Evolutionary conservation across 2,888 invertebrate genomes (phyloP).

Genomic region (Drosophila neutralis): DNA sequence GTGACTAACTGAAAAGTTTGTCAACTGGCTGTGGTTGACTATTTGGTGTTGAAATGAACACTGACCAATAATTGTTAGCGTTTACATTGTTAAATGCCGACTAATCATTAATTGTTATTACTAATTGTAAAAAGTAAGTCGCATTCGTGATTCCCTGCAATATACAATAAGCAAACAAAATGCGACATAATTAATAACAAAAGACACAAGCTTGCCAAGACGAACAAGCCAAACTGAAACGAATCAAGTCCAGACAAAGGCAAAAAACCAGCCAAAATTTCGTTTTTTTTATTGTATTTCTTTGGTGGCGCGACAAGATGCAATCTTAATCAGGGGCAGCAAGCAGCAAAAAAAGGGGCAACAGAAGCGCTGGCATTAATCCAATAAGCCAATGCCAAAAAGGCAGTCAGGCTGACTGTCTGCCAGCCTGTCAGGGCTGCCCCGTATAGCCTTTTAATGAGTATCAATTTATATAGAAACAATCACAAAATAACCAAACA

Average conservation of each 20-base stretch:
- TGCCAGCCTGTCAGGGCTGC: constrained; percentile 16
- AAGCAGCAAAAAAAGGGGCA: constrained; percentile 22
- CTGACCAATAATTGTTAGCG: constrained; percentile 16
- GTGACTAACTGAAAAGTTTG: constrained; percentile 10
- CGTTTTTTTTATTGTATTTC: neutral
- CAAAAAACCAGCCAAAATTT: constrained; percentile 19
- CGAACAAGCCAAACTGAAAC: constrained; percentile 28
- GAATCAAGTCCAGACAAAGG: constrained; percentile 4
- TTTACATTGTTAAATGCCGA: constrained; percentile 1
- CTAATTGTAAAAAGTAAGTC: neutral
- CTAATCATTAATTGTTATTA: neutral
- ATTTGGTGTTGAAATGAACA: constrained; percentile 14
- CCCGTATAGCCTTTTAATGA: constrained; percentile 53
- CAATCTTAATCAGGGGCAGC: constrained; percentile 68
- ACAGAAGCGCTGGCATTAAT: constrained; percentile 65
- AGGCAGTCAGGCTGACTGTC: constrained; percentile 19
- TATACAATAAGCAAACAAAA: neutral
- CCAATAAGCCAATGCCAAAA: constrained; percentile 63
- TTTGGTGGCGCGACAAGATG: constrained; percentile 63
- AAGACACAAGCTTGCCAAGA: constrained; percentile 22
- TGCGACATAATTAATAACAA: constrained; percentile 46
- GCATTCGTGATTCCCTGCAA: neutral
- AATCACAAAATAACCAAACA: constrained; percentile 52
- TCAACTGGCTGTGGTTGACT: constrained; percentile 2
- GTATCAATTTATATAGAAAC: constrained; percentile 68